A percentile compares a stretch with the other conserved stretches of the same genome.
Evolutionary conservation across 2,797 vertebrate genomes (phyloP).

Genomic region (Neomorphus geoffroyi): DNA sequence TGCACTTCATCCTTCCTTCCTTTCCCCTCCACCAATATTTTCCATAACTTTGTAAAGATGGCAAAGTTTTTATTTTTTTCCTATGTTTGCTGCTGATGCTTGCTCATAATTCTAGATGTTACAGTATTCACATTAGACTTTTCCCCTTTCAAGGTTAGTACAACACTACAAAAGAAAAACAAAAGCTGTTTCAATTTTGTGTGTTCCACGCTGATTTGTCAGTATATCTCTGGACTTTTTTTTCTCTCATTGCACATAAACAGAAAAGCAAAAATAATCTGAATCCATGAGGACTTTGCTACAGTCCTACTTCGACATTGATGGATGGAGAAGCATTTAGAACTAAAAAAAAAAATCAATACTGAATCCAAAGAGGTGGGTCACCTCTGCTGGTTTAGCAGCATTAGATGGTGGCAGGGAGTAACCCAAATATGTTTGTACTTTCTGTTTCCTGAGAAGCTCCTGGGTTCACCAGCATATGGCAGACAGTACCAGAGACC

Average conservation of each 20-base stretch:
- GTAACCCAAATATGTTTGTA: neutral
- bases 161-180: neutral
- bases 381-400: neutral
- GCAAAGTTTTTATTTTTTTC: neutral
- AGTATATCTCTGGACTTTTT: neutral
- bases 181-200: neutral
- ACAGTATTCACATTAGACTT: neutral
- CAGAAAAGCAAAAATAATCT: neutral
- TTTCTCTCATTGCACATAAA: neutral
- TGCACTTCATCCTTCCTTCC: neutral
- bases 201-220: neutral
- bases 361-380: neutral
- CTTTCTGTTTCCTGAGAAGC: neutral
- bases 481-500: neutral
- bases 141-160: neutral
- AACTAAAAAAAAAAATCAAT: neutral
- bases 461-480: neutral
- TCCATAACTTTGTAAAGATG: neutral
- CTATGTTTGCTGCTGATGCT: neutral
- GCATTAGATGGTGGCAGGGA: neutral
- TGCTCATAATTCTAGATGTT: neutral
- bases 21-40: neutral
- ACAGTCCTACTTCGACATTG: neutral
- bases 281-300: neutral
- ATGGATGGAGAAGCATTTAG: constrained; percentile 1